Conservation (phyloP, 1,140 invertebrate genomes). For the Zaprionus vittiger region DNA sequence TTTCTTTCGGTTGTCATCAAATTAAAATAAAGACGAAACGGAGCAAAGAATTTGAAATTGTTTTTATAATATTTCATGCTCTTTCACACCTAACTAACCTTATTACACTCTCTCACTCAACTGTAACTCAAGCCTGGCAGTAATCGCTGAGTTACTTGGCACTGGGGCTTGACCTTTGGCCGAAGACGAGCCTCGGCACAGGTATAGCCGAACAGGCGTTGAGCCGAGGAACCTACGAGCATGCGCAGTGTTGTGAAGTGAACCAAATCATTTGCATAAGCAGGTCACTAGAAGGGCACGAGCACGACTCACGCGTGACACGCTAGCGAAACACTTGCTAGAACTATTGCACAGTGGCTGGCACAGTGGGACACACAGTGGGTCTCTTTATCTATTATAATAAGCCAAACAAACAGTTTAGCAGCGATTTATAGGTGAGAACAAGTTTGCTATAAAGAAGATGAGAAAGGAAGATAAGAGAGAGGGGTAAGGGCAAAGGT, state of each 20-base stretch:
- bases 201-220: not conserved
- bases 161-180: constrained; percentile 23
- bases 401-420: not conserved
- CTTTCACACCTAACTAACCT: too few relatives aligned
- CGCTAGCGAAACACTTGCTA: not conserved
- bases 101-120: not conserved
- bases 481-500: not conserved
- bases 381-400: not conserved
- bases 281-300: constrained; percentile 10
- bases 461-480: not conserved
- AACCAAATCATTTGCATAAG: constrained; percentile 1
- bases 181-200: too few relatives aligned
- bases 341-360: not conserved
- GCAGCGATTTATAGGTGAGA: not conserved
- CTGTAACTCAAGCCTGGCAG: not conserved
- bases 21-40: too few relatives aligned
- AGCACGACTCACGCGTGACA: constrained; percentile 25
- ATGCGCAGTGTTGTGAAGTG: constrained; percentile 33
- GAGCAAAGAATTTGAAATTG: too few relatives aligned
- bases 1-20: too few relatives aligned
- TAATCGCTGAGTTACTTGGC: constrained; percentile 15
- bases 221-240: constrained; percentile 26
- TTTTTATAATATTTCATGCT: too few relatives aligned
- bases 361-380: not conserved
- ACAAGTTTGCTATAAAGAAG: constrained; percentile 1